phyloP scores from a whole-genome alignment of 2,888 invertebrate species.

The Xestoiulus laeticollis region DNA sequence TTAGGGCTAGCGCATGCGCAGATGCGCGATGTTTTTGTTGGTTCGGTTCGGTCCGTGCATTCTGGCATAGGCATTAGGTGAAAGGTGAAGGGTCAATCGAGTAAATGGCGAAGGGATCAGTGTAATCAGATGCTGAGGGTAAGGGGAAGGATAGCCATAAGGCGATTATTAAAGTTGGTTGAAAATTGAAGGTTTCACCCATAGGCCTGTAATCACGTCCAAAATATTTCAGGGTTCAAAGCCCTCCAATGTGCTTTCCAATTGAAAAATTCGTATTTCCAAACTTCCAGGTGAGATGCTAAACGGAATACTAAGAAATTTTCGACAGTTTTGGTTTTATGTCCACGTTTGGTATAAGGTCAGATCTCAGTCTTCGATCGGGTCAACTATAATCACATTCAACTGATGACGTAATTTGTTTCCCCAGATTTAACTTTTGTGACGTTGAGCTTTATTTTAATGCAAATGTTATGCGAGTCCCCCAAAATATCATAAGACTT shows the following conservation, averaged over 20 bases:
- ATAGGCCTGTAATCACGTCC: neutral
- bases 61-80: no score
- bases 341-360: no score
- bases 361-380: no score
- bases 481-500: neutral
- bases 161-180: constrained; percentile 7
- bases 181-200: constrained; percentile 28
- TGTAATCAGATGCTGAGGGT: neutral
- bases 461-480: neutral
- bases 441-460: neutral
- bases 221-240: constrained; percentile 30
- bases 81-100: constrained; percentile 5
- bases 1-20: no score
- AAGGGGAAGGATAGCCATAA: neutral
- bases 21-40: no score
- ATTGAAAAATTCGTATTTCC: neutral
- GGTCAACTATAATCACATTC: no score
- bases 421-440: neutral
- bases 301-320: neutral
- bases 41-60: no score
- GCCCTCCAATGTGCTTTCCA: neutral
- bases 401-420: no score
- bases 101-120: neutral
- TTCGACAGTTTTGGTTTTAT: no score
- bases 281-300: neutral